phyloP scores from a whole-genome alignment of 2,888 invertebrate species.

The Carcina quercana region DNA sequence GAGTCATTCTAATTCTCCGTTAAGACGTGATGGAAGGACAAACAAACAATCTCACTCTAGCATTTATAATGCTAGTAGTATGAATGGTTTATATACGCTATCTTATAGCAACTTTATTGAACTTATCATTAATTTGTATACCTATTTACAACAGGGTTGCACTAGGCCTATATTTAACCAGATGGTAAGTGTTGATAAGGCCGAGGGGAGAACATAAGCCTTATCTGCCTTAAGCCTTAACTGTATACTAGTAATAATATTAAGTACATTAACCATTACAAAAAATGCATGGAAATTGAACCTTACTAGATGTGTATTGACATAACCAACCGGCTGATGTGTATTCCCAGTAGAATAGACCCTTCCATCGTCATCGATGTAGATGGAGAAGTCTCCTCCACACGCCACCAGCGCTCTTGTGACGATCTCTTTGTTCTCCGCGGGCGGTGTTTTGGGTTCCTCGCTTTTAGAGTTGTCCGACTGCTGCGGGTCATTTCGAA shows the following conservation, averaged over 20 bases:
- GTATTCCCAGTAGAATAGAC: slow-evolving; percentile 86
- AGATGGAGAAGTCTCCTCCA: slow-evolving; percentile 86
- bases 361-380: slow-evolving; percentile 77
- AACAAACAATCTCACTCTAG: not conserved
- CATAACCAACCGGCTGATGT: slow-evolving; percentile 38
- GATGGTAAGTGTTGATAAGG: too few relatives aligned
- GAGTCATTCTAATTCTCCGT: too few relatives aligned
- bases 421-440: slow-evolving; percentile 29
- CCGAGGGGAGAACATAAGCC: too few relatives aligned
- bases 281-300: too few relatives aligned
- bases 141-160: too few relatives aligned
- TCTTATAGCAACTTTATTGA: too few relatives aligned
- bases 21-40: not conserved
- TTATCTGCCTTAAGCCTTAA: too few relatives aligned
- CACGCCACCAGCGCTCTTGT: slow-evolving; percentile 72
- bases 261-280: too few relatives aligned
- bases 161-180: too few relatives aligned
- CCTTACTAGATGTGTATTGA: not conserved
- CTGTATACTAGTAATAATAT: too few relatives aligned
- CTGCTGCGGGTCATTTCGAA: slow-evolving; percentile 46
- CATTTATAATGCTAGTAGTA: not conserved
- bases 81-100: too few relatives aligned
- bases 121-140: too few relatives aligned
- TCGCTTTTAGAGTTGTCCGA: slow-evolving; percentile 33
- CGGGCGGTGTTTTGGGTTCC: slow-evolving; percentile 30